Evolutionary conservation across 2,113 vertebrate species (phyloP).

Genomic region (Ammodytes dubius): DNA sequence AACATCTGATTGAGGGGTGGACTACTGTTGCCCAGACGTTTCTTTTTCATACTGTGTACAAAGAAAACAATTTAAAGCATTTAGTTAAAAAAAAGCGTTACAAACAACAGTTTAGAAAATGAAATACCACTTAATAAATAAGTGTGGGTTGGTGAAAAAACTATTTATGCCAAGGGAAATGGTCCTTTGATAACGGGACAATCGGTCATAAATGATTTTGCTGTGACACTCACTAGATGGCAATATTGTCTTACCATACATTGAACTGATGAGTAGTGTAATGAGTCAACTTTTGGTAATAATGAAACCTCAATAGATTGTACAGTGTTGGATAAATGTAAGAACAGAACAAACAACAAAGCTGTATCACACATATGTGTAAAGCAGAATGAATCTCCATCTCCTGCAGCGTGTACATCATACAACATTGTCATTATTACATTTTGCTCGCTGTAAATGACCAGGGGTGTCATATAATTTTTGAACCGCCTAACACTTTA

Average conservation of each 20-base stretch:
- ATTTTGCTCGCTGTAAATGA: constrained; percentile 20
- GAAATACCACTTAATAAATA: neutral
- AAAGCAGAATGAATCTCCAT: constrained; percentile 23
- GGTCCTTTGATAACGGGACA: neutral
- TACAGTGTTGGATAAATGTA: constrained; percentile 3
- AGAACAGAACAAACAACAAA: constrained; percentile 8
- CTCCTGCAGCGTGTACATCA: neutral
- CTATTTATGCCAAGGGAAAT: neutral
- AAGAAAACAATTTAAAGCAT: neutral
- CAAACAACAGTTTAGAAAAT: neutral
- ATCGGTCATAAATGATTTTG: neutral
- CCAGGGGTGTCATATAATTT: constrained; percentile 16
- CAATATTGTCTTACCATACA: constrained; percentile 59
- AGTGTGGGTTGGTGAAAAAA: neutral
- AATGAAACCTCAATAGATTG: constrained; percentile 20
- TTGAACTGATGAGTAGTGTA: neutral
- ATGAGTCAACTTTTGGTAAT: constrained; percentile 15
- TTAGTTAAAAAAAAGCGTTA: neutral
- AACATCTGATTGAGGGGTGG: neutral
- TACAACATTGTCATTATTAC: constrained; percentile 12
- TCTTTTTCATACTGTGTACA: neutral
- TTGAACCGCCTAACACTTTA: constrained; percentile 15
- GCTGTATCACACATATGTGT: constrained; percentile 21
- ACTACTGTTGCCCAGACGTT: neutral
- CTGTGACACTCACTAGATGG: constrained; percentile 75